phyloP scores from a whole-genome alignment of 2,113 vertebrate species.

The Coptodon rendalli region DNA sequence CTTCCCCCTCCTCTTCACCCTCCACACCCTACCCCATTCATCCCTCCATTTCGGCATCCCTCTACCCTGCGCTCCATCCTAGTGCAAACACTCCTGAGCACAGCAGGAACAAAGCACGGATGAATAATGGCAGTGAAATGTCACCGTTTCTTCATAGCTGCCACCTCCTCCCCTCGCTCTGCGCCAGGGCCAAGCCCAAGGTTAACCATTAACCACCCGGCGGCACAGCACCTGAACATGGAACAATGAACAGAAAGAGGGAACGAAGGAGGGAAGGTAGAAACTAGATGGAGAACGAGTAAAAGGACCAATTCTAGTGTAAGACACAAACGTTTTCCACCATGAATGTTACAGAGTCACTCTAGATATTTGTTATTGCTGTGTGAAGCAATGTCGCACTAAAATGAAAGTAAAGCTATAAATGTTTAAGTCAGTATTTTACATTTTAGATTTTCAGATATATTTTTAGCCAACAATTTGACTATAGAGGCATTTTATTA shows the following conservation, averaged over 20 bases:
- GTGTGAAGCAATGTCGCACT: background rate
- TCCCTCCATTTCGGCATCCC: slow-evolving; percentile 45
- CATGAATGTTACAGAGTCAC: background rate
- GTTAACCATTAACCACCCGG: slow-evolving; percentile 73
- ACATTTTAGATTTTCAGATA: background rate
- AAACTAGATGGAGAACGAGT: background rate
- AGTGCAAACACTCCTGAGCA: slow-evolving; percentile 69
- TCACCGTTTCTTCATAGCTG: slow-evolving; percentile 67
- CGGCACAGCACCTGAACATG: slow-evolving; percentile 41
- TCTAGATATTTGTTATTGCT: background rate
- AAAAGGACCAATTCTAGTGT: background rate
- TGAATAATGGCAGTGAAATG: slow-evolving; percentile 78
- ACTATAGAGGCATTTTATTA: background rate
- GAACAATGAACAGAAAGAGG: slow-evolving; percentile 51
- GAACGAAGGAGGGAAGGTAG: background rate
- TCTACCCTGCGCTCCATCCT: slow-evolving; percentile 60
- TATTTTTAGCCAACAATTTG: background rate
- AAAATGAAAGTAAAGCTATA: background rate
- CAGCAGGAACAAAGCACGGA: slow-evolving; percentile 66
- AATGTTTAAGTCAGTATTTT: background rate
- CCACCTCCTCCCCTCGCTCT: slow-evolving; percentile 39
- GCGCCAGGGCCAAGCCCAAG: slow-evolving; percentile 27
- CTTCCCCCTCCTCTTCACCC: background rate
- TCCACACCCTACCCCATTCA: slow-evolving; percentile 54
- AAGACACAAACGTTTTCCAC: background rate